Evolutionary conservation across 2,797 vertebrate species (phyloP).

Genomic region (Micrastur ruficollis): DNA sequence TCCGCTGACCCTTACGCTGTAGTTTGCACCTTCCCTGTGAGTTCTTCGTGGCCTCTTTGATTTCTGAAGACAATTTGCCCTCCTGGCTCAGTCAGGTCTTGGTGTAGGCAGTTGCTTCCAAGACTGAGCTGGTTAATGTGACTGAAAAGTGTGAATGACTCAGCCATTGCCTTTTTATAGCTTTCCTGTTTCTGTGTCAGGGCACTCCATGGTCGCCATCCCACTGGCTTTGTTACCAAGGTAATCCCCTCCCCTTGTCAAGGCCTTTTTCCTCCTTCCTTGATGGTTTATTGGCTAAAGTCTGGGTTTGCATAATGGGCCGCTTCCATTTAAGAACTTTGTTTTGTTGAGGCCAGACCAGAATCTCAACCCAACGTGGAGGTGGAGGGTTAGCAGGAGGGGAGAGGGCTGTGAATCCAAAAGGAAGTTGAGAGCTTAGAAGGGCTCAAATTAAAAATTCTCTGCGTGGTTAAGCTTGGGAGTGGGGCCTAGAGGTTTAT

Average conservation of each 20-base stretch:
- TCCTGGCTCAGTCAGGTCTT: neutral
- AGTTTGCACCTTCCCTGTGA: neutral
- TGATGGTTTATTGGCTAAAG: neutral
- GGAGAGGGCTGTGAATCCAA: neutral
- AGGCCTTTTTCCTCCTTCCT: neutral
- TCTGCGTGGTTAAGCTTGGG: neutral
- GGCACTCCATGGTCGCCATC: neutral
- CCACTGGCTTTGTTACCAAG: neutral
- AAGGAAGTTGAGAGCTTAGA: neutral
- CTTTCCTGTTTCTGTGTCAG: neutral
- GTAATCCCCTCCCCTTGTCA: neutral
- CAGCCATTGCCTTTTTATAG: neutral
- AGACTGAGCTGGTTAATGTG: neutral
- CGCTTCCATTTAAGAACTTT: neutral
- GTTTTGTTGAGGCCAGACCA: neutral
- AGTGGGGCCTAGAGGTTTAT: neutral
- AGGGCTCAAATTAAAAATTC: neutral
- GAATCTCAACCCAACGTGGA: neutral
- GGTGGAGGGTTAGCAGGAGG: neutral
- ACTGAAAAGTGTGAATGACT: neutral
- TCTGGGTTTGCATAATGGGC: neutral
- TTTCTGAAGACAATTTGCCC: neutral
- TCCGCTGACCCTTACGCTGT: accelerated
- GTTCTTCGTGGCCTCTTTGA: neutral
- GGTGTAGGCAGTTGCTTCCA: neutral